Conservation (phyloP, 1,140 invertebrate species). For the Drosophila dunni region DNA sequence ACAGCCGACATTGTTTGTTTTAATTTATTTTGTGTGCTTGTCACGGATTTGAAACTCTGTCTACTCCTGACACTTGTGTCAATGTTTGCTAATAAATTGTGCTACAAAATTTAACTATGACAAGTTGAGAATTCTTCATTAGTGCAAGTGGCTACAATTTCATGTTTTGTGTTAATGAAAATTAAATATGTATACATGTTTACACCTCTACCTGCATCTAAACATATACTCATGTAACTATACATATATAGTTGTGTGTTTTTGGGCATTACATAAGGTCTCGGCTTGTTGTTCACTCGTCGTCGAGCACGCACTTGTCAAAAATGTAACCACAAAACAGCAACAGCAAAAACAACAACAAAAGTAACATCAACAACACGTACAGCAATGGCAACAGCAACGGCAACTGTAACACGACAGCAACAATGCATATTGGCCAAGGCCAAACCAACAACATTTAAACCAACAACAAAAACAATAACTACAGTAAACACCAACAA, state of each 20-base stretch:
- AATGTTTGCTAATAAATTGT: slow-evolving; percentile 1
- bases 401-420: slow-evolving; percentile 42
- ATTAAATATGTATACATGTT: slow-evolving; percentile 59
- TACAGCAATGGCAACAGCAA: slow-evolving; percentile 26
- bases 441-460: slow-evolving; percentile 64
- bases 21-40: background rate
- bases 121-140: slow-evolving; percentile 3
- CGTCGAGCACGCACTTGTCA: slow-evolving; percentile 70
- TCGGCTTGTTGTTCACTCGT: slow-evolving; percentile 8
- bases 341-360: slow-evolving; percentile 40
- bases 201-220: slow-evolving; percentile 30
- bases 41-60: background rate
- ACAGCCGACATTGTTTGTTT: background rate
- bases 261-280: slow-evolving; percentile 55
- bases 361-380: slow-evolving; percentile 44
- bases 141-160: slow-evolving; percentile 30
- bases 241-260: background rate
- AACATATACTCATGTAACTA: background rate
- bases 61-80: slow-evolving; percentile 1
- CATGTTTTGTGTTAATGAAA: slow-evolving; percentile 49
- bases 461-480: slow-evolving; percentile 33
- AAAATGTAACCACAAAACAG: slow-evolving; percentile 72
- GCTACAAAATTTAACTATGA: background rate
- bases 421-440: slow-evolving; percentile 79
- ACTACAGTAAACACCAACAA: slow-evolving; percentile 44